Evolutionary conservation across 2,888 invertebrate species (phyloP), one percentile per base, ranked within the genome.

Genomic region (Idaea biselata): DNA sequence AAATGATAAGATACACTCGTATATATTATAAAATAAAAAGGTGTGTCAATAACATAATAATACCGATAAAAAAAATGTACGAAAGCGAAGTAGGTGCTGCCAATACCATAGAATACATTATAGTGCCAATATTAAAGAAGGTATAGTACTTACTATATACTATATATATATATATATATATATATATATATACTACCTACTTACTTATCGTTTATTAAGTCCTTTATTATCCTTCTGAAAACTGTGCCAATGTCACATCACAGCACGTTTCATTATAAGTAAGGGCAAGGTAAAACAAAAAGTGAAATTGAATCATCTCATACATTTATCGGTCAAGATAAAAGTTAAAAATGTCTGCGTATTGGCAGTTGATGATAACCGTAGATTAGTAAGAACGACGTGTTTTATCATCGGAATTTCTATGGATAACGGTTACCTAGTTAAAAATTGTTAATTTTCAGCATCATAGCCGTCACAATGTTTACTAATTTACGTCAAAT

Each of bases 221-320:
- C 44, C 14, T 59, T 18, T 55, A 60, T 44, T 44, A 44, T 44
- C 44, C 44, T 44, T 44, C 17, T 57, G 17, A 57, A 58, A 65
- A 65, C 60, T 60, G 63, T 61, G 61, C 33, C 66, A 66, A 63
- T 66, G 60, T 60, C 61, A 66, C n/a, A 65, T 33, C 18, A 18
- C 25, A 58, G 31, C 16, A 18, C 31, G 25, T 53, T 60, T 44
- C 44, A 59, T 60, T 6, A 32, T 8, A 44, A 14, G 44, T 8
- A 63, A 66, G 58, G 63, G 55, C 58, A 63, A 63, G 63, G 63
- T 56, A 17, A 62, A 16, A 44, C n/a, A 54, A 44, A 18, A 59
- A 62, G 55, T 18, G 44, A 16, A 54, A 58, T n/a, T 17, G 58
- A 65, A 61, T 60, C 60, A 64, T 68, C 62, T 64, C 59, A 60